Evolutionary conservation across 2,113 vertebrate species (phyloP).

Genomic region (Notiomystis cincta): DNA sequence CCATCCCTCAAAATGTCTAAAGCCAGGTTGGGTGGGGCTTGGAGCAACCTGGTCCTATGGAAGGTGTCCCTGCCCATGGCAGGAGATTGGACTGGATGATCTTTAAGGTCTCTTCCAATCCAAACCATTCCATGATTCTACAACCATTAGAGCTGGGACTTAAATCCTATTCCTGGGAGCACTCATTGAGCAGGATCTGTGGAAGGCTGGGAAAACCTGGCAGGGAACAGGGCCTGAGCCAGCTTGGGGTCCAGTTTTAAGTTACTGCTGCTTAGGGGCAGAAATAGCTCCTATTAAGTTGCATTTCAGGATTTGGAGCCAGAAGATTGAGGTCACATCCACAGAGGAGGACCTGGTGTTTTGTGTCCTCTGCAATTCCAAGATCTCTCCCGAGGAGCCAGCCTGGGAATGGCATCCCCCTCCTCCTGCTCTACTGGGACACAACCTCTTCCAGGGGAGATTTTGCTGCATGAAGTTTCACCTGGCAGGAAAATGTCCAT

Average conservation of each 20-base stretch:
- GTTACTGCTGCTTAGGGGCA: constrained; percentile 5
- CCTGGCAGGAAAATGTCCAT: accelerated
- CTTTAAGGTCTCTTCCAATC: background rate
- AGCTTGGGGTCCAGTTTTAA: background rate
- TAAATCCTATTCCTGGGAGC: background rate
- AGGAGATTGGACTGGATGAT: accelerated
- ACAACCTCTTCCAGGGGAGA: background rate
- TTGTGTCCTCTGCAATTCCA: background rate
- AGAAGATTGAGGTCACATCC: background rate
- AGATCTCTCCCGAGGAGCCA: background rate
- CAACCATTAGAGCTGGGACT: background rate
- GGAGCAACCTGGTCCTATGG: background rate
- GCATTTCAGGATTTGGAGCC: background rate
- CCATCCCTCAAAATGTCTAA: background rate
- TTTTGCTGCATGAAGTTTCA: background rate
- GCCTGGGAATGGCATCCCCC: background rate
- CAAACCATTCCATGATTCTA: background rate
- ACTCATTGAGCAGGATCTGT: background rate
- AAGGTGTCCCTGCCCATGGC: background rate
- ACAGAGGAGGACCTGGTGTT: background rate
- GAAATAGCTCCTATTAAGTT: constrained; percentile 46
- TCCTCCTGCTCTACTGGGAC: background rate
- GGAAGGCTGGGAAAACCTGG: background rate
- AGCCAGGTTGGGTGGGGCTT: accelerated
- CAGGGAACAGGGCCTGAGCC: background rate